Evolutionary conservation across 2,888 invertebrate genomes (phyloP), one percentile per base, ranked within the genome.

Genomic region (Hofmannophila pseudospretella): DNA sequence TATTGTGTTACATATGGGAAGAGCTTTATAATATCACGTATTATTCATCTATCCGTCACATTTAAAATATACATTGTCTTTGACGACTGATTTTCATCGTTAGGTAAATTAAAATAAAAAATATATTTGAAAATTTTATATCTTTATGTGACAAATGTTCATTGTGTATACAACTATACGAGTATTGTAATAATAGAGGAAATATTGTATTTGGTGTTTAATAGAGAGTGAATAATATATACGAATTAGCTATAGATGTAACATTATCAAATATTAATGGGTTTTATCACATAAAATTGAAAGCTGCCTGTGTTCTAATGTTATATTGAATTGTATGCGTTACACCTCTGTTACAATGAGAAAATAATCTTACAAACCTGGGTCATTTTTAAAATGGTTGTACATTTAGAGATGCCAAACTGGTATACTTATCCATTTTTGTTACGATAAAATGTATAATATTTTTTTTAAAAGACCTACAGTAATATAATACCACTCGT

Each of bases 31-130:
- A n/a, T n/a, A n/a, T n/a, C n/a, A n/a, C n/a, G n/a, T n/a, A 27
- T 27, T 12, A 7, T 33, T 33, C 32, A 32, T 12, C 58, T 63
- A 54, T 53, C 59, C 54, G 49, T 53, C 61, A 58, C 56, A 57
- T 27, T 31, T 31, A 22, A 33, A 7, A 54, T 54, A 51, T 52
- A 55, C 55, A 64, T 69, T 70, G 71, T 78, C 76, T 76, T 69
- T 67, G 62, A 73, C 67, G 82, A 85, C 84, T 84, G 84, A 85
- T 81, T 81, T 82, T 84, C 73, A 74, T 74, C 54, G 62, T 68
- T 74, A 81, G 72, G 64, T 67, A 67, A 63, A 23, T 64, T 58
- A 31, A 52, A 58, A 64, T 54, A 54, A 55, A 47, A n/a, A n/a
- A n/a, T n/a, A n/a, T 45, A 54, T 48, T 44, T 53, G 60, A 72